phyloP scores from a whole-genome alignment of 2,888 invertebrate species.

The Orthosia gothica region DNA sequence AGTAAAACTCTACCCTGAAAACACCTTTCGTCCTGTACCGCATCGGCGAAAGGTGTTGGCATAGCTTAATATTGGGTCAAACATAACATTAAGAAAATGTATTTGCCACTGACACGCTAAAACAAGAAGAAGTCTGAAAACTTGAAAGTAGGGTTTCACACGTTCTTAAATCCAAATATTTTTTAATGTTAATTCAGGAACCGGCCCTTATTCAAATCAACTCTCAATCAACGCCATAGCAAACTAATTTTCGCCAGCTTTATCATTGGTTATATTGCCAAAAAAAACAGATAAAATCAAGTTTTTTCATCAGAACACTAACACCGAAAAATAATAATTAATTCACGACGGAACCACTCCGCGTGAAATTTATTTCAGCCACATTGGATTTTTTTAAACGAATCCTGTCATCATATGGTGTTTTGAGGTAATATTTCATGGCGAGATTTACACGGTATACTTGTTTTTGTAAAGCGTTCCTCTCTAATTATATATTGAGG shows the following conservation, averaged over 20 bases:
- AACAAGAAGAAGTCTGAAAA: too few relatives aligned
- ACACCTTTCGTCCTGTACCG: too few relatives aligned
- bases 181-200: too few relatives aligned
- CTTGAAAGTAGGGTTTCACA: too few relatives aligned
- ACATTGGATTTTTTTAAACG: conserved; percentile 53
- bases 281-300: conserved; percentile 45
- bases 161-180: too few relatives aligned
- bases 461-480: conserved; percentile 12
- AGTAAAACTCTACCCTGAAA: too few relatives aligned
- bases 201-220: too few relatives aligned
- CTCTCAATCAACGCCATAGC: not conserved
- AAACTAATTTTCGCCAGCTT: not conserved
- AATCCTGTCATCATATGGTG: conserved; percentile 38
- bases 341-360: conserved; percentile 68
- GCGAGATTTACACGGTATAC: not conserved
- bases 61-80: too few relatives aligned
- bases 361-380: conserved; percentile 68
- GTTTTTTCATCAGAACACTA: conserved; percentile 55
- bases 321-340: conserved; percentile 63
- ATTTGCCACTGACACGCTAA: too few relatives aligned
- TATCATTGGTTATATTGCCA: not conserved
- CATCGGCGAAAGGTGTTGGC: too few relatives aligned
- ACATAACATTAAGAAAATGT: too few relatives aligned
- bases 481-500: not conserved
- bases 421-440: conserved; percentile 40